Evolutionary conservation across 2,797 vertebrate species (phyloP).

Genomic region (Halcyon smyrnensis): DNA sequence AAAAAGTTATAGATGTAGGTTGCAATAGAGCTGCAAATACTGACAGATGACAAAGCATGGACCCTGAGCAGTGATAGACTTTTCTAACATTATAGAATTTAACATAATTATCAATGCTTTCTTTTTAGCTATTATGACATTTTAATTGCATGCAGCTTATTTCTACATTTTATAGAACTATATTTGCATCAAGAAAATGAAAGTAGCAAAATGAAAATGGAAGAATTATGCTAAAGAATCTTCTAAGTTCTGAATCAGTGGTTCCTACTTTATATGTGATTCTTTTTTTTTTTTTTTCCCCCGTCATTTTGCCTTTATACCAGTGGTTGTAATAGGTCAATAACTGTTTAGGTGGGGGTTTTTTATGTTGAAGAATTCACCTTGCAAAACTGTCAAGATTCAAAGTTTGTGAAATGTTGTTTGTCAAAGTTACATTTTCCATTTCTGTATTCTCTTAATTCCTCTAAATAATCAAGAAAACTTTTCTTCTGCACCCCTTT

Average conservation of each 20-base stretch:
- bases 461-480: neutral
- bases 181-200: conserved; percentile 75
- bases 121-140: conserved; percentile 76
- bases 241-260: conserved; percentile 73
- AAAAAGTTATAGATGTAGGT: conserved; percentile 51
- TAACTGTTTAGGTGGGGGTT: neutral
- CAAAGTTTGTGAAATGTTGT: neutral
- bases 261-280: conserved; percentile 72
- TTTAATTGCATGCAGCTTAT: conserved; percentile 79
- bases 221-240: conserved; percentile 81
- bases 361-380: conserved; percentile 52
- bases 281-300: conserved; percentile 40
- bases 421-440: neutral
- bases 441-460: neutral
- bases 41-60: conserved; percentile 69
- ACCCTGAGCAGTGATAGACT: conserved; percentile 53
- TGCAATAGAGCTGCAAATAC: conserved; percentile 57
- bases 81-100: conserved; percentile 76
- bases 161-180: conserved; percentile 76
- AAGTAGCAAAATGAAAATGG: conserved; percentile 78
- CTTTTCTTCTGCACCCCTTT: neutral
- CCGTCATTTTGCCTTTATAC: conserved; percentile 50
- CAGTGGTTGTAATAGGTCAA: conserved; percentile 6
- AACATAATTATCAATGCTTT: conserved; percentile 81
- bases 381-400: neutral